A percentile compares a stretch with the other conserved stretches of the same genome.
Conservation (phyloP, 2,797 vertebrate species). For the Cossypha heuglini region DNA sequence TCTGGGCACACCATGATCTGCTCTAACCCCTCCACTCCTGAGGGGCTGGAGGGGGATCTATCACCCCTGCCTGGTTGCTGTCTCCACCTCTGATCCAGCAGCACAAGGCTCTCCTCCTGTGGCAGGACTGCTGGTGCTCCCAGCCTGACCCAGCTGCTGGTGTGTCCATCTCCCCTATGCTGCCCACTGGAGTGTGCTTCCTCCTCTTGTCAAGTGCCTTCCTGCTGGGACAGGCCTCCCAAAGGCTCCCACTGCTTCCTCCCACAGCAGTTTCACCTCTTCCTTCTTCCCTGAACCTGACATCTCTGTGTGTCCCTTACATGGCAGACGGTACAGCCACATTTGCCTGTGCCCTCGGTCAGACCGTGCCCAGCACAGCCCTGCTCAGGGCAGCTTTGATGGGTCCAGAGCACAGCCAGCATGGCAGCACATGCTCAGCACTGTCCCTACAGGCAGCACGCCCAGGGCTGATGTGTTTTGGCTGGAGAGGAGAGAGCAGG, state of each 20-base stretch:
- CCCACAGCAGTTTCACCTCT: neutral
- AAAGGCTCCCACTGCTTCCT: neutral
- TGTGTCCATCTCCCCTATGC: neutral
- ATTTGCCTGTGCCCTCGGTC: rapidly evolving
- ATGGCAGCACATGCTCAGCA: neutral
- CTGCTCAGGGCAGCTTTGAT: neutral
- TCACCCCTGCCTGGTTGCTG: too few relatives aligned
- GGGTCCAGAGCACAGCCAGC: neutral
- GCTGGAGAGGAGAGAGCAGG: neutral
- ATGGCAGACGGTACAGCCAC: rapidly evolving
- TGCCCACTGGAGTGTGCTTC: rapidly evolving
- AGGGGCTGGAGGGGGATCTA: neutral
- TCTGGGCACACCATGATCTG: neutral
- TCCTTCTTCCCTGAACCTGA: neutral
- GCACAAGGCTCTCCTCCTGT: neutral
- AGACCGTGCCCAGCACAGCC: neutral
- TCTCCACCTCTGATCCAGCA: neutral
- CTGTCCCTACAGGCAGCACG: neutral
- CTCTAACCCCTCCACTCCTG: neutral
- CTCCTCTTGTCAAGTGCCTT: rapidly evolving
- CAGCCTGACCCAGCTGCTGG: neutral
- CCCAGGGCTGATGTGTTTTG: neutral
- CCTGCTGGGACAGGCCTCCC: neutral
- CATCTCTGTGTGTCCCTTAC: neutral
- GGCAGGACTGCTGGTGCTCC: neutral